A percentile compares a stretch with the other conserved stretches of the same genome.
phyloP scores from a whole-genome alignment of 2,797 vertebrate genomes.

The Enteromius fasciolatus region DNA sequence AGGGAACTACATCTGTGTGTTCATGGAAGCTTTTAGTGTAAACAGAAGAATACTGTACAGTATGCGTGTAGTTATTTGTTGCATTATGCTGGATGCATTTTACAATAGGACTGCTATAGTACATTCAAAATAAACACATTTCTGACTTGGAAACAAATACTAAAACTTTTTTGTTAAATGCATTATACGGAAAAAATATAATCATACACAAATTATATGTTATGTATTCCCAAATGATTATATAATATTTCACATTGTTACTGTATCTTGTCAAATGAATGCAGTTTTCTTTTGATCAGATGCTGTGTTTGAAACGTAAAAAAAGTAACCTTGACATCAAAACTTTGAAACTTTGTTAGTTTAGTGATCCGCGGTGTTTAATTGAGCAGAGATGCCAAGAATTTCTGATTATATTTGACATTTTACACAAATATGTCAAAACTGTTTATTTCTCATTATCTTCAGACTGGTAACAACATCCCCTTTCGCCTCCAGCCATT shows the following conservation, averaged over 20 bases:
- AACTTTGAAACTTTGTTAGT: not conserved
- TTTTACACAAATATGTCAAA: conserved; percentile 10
- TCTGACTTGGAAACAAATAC: too few species aligned
- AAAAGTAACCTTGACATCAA: too few species aligned
- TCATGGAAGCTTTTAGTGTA: conserved; percentile 33
- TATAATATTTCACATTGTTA: not conserved
- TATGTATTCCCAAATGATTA: not conserved
- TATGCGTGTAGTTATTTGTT: not conserved
- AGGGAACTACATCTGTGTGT: not conserved
- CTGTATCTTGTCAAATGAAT: not conserved
- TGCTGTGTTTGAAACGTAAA: not conserved
- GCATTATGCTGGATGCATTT: not conserved
- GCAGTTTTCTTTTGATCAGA: too few species aligned
- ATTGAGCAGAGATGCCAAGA: not conserved
- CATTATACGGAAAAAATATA: not conserved
- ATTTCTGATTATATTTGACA: not conserved
- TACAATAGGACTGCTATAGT: not conserved
- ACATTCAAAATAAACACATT: too few species aligned
- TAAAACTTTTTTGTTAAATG: not conserved
- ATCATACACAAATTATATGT: not conserved
- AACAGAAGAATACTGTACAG: not conserved
- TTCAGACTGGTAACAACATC: conserved; percentile 5
- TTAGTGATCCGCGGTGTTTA: conserved; percentile 5
- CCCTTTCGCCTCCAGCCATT: not conserved
- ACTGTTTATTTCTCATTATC: conserved; percentile 19